A percentile compares a stretch with the other conserved stretches of the same genome.
phyloP scores from a whole-genome alignment of 2,113 vertebrate species.

The Astatoreochromis straeleni region DNA sequence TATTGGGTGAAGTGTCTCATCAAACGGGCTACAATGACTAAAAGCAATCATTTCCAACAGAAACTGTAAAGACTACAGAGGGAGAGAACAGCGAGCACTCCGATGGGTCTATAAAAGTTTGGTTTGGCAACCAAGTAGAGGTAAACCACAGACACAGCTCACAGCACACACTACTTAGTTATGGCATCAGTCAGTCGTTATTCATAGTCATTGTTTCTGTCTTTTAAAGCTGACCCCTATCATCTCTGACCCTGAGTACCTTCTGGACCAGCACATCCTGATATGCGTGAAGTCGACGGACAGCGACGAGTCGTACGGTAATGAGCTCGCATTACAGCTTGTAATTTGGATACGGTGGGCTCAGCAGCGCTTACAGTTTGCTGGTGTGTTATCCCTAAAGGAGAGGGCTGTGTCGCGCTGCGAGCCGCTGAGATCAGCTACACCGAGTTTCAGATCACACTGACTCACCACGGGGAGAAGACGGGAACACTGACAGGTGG shows the following conservation, averaged over 20 bases:
- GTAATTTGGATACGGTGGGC: neutral
- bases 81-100: constrained; percentile 85
- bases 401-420: constrained; percentile 93
- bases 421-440: constrained; percentile 78
- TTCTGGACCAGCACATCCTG: constrained; percentile 94
- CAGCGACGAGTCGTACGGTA: constrained; percentile 93
- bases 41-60: constrained; percentile 55
- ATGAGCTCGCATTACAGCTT: neutral
- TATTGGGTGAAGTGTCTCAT: neutral
- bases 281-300: constrained; percentile 94
- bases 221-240: constrained; percentile 86
- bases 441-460: constrained; percentile 77
- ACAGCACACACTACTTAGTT: neutral
- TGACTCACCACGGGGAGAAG: constrained; percentile 91
- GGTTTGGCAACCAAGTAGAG: constrained; percentile 83
- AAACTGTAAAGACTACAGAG: constrained; percentile 88
- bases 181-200: neutral
- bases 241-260: constrained; percentile 94
- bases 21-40: neutral
- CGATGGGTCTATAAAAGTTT: constrained; percentile 84
- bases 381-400: constrained; percentile 54
- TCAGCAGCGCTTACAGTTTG: neutral
- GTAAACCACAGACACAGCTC: constrained; percentile 59
- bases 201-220: neutral
- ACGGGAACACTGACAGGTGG: constrained; percentile 83